Evolutionary conservation across 2,888 invertebrate genomes (phyloP).

Genomic region (Cheilosia vernalis): DNA sequence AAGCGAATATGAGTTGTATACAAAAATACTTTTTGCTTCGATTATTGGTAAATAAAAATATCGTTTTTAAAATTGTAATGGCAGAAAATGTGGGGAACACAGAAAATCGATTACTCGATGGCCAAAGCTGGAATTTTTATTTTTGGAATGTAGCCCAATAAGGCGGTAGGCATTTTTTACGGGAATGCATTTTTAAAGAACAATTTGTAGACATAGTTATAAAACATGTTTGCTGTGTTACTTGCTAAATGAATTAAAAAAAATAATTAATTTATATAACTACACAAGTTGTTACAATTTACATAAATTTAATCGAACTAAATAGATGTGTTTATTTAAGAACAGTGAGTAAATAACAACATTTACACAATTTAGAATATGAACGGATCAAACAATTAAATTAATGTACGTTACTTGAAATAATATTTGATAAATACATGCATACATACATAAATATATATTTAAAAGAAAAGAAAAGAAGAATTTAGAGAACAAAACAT

Average conservation of each 20-base stretch:
- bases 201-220: slow-evolving; percentile 1
- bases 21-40: slow-evolving; percentile 18
- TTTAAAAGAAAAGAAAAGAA: slow-evolving; percentile 10
- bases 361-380: slow-evolving; percentile 39
- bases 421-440: slow-evolving; percentile 57
- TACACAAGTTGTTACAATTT: slow-evolving; percentile 53
- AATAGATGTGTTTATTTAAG: slow-evolving; percentile 32
- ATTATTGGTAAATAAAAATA: slow-evolving; percentile 16
- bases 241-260: slow-evolving; percentile 19
- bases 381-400: slow-evolving; percentile 52
- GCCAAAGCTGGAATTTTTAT: not conserved
- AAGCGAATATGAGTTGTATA: slow-evolving; percentile 24
- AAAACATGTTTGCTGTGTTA: slow-evolving; percentile 70
- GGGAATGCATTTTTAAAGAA: not conserved
- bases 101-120: not conserved
- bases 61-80: slow-evolving; percentile 7
- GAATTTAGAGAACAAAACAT: slow-evolving; percentile 1
- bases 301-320: slow-evolving; percentile 56
- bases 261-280: slow-evolving; percentile 6
- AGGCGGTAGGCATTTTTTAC: not conserved
- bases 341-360: slow-evolving; percentile 11
- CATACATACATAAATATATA: slow-evolving; percentile 9
- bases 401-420: slow-evolving; percentile 24
- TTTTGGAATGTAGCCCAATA: not conserved
- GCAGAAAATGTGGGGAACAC: not conserved